Base-by-base conservation (phyloP, 2,113 vertebrate genomes). In the Tricholaema leucomelas region DNA sequence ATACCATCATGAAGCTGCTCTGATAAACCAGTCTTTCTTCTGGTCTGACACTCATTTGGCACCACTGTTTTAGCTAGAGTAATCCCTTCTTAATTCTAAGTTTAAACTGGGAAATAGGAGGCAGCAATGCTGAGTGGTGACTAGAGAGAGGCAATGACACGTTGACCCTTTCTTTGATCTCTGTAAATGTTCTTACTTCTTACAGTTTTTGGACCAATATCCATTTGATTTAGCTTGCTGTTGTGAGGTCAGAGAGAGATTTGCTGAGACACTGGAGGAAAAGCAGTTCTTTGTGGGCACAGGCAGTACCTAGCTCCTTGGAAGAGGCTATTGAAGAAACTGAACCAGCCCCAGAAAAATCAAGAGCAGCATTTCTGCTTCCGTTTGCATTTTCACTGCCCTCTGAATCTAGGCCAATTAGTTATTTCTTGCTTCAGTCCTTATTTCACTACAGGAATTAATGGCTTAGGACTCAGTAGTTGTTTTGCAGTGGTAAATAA, bases 401-500 rank as follows among this genome's bases (percentile, higher is more conserved):
- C 55, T 73, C 63, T 90, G 63, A 87, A 63, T 87, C 56, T 74
- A 66, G 52, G 52, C 67, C n/a, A 48, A 40, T 82, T 52, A 56
- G 40, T 90, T 91, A 59, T 89, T 91, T 91, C 56, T 95, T 83
- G 9, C 42, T 92, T 74, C 74, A 77, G 0, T 83, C 75, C 65
- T 64, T 80, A 73, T 90, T 92, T 89, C 69, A 31, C 56, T 77
- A 15, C 69, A 80, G 75, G 67, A 74, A 91, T 93, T 87, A 85
- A 82, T 91, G 85, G 54, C 30, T 87, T 85, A 92, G 58, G 67
- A 66, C 58, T 66, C 93, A 50, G 64, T 35, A 56, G 36, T 70
- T 93, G 60, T 44, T 87, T 89, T 93, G 84, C 48, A 67, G 72
- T 66, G 48, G 56, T 89, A 87, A 83, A 74, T 87, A 89, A 44